Base-by-base conservation (phyloP, 2,888 invertebrate species). In the Andrena bucephala region DNA sequence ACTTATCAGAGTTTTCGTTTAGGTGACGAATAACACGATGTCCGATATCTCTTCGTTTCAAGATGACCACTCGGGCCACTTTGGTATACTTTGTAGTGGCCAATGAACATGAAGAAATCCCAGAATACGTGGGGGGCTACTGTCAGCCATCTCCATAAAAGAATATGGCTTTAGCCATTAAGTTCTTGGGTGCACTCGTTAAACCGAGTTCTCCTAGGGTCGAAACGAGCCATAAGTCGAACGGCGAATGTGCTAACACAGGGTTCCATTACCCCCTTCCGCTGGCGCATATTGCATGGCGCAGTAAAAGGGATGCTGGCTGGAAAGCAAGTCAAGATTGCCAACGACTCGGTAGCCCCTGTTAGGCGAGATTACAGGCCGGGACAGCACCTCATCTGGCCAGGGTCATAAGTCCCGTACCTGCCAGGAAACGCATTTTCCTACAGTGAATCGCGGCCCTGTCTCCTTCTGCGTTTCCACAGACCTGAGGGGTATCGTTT, bases 351-450 rank as follows among this genome's bases (percentile, higher is more conserved):
- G 83, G 87, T 87, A 89, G 86, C 86, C 87, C 81, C 87, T 89
- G 87, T 90, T 89, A 88, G 83, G 52, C 77, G 85, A 90, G 90
- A 92, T 92, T 92, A 92, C 90, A 92, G 91, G 89, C 87, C 90
- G 90, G 90, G 90, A 86, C 89, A 89, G 87, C 89, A 91, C 87
- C 92, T 92, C 92, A 92, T 92, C 92, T 92, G 89, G 87, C 84
- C 59, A 82, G 81, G 92, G 92, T 92, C 92, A 90, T 77, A 85
- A 91, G 91, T 90, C 92, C 72, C 87, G 89, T 92, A 92, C 92
- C 89, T 90, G 91, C 87, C 89, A 89, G 91, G 92, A 92, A 92
- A 92, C 88, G 87, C 86, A 92, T 92, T 91, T 91, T 90, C 91
- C 89, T 89, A 78, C 70, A 81, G 3, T 52, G 74, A 62, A 72